phyloP scores from a whole-genome alignment of 2,113 vertebrate species.

The Mungos mungo region DNA sequence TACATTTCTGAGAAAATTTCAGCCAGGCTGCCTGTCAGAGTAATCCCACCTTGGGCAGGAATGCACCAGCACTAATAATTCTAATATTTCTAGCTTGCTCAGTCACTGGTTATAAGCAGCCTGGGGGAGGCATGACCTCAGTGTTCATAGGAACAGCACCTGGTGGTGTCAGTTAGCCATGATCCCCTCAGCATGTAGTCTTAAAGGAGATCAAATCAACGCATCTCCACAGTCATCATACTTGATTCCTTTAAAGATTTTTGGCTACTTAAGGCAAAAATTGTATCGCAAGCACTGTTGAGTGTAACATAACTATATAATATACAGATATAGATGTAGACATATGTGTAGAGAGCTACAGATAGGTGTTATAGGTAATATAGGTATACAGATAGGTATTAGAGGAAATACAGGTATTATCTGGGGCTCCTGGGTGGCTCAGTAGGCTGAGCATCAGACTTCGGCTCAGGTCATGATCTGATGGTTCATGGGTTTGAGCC shows the following conservation, averaged over 20 bases:
- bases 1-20: background rate
- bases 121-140: background rate
- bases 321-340: background rate
- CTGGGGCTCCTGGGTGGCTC: too few species aligned
- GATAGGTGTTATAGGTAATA: background rate
- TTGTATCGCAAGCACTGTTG: background rate
- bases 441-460: too few species aligned
- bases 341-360: background rate
- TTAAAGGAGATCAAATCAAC: background rate
- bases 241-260: background rate
- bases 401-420: background rate
- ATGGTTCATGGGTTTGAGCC: too few species aligned
- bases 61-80: fast-evolving
- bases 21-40: background rate
- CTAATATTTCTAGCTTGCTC: background rate
- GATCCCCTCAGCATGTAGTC: background rate
- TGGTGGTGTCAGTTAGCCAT: background rate
- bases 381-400: background rate
- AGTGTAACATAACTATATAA: background rate
- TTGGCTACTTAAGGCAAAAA: background rate
- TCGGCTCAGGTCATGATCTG: too few species aligned
- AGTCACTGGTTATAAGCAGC: background rate
- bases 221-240: background rate
- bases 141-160: background rate
- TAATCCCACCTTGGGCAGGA: background rate